phyloP scores from a whole-genome alignment of 1,140 invertebrate species.

The Brachionus manjavacas region DNA sequence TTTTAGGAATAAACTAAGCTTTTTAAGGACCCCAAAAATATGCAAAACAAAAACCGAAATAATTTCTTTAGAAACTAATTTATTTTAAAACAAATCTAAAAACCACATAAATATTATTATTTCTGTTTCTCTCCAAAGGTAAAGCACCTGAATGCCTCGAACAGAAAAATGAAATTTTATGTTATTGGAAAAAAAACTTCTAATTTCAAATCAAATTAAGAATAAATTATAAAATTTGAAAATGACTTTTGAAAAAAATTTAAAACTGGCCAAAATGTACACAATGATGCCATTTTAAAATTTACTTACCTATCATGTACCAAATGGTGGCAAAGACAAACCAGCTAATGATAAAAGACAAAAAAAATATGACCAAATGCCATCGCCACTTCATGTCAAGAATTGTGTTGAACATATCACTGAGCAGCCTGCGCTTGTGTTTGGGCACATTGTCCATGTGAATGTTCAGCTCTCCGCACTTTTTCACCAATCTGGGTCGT shows the following conservation, averaged over 20 bases:
- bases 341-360: constrained; percentile 37
- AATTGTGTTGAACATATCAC: constrained; percentile 72
- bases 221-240: not conserved
- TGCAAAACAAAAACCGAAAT: not conserved
- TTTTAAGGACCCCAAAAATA: not conserved
- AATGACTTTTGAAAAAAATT: not conserved
- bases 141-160: not conserved
- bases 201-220: not conserved
- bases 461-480: constrained; percentile 27
- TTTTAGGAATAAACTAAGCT: not conserved
- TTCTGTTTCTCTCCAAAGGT: not conserved
- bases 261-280: no score
- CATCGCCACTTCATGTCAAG: constrained; percentile 55
- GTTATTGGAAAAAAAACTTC: not conserved
- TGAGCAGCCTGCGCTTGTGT: constrained; percentile 58
- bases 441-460: constrained; percentile 51
- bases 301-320: not conserved
- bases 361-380: constrained; percentile 14
- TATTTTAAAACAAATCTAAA: not conserved
- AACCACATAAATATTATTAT: not conserved
- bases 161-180: not conserved
- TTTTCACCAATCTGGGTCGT: constrained; percentile 17
- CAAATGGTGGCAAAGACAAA: constrained; percentile 40
- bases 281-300: not conserved
- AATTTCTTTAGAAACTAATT: not conserved